Conservation (phyloP, 2,797 vertebrate species). For the Lycodopsis pacificus region DNA sequence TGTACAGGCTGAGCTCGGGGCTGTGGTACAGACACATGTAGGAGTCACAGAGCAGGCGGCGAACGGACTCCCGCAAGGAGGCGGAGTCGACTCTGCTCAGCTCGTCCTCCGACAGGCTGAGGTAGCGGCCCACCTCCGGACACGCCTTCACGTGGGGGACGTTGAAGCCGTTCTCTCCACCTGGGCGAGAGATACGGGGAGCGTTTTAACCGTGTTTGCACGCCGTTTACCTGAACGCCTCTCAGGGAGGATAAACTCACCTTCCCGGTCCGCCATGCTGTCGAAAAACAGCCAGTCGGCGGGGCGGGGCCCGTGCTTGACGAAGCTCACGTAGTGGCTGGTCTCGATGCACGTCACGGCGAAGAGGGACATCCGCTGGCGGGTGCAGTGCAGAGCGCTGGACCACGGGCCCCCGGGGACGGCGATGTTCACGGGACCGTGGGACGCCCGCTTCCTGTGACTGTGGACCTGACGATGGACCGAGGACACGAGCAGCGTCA, state of each 20-base stretch:
- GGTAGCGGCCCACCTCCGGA: slow-evolving; percentile 87
- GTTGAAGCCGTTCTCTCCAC: slow-evolving; percentile 90
- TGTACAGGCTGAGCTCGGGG: slow-evolving; percentile 88
- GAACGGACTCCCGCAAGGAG: slow-evolving; percentile 74
- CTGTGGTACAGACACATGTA: slow-evolving; percentile 92
- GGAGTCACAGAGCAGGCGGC: slow-evolving; percentile 87
- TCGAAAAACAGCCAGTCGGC: slow-evolving; percentile 90
- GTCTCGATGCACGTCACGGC: slow-evolving; percentile 90
- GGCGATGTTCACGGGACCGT: slow-evolving; percentile 71
- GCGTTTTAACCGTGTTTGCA: not conserved
- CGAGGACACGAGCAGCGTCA: not conserved
- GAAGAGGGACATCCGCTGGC: slow-evolving; percentile 85
- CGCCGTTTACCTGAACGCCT: no score
- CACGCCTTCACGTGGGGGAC: slow-evolving; percentile 86
- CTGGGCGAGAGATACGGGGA: slow-evolving; percentile 62
- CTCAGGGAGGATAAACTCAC: slow-evolving; percentile 62
- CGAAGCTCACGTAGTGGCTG: slow-evolving; percentile 90
- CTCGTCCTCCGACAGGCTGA: slow-evolving; percentile 82
- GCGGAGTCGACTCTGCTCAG: slow-evolving; percentile 79
- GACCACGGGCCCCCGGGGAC: slow-evolving; percentile 72
- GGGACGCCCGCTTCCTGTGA: slow-evolving; percentile 81
- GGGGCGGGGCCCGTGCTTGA: slow-evolving; percentile 78
- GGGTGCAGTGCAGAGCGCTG: slow-evolving; percentile 68
- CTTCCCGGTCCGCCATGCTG: slow-evolving; percentile 91
- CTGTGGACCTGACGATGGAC: slow-evolving; percentile 82